Evolutionary conservation across 2,888 invertebrate species (phyloP).

Genomic region (Cyclophora punctaria): DNA sequence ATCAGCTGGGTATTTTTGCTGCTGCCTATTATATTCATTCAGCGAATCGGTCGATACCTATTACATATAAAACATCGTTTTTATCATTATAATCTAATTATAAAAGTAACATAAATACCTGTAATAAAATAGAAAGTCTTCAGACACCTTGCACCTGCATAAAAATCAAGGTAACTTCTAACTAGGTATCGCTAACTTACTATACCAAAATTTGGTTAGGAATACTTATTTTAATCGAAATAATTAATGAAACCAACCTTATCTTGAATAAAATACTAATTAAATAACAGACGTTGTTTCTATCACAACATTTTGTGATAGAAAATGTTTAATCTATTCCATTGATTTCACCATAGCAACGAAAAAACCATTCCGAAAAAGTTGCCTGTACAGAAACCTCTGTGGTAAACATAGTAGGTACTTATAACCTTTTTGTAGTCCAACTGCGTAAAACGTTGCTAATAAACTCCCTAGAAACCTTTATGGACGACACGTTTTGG

Average conservation of each 20-base stretch:
- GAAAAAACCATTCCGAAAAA: constrained; percentile 2
- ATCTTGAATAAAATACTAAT: constrained; percentile 17
- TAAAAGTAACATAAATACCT: too few relatives aligned
- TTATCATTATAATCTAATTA: too few relatives aligned
- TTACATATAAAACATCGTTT: too few relatives aligned
- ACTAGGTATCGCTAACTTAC: constrained; percentile 37
- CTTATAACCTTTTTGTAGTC: too few relatives aligned
- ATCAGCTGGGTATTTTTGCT: too few relatives aligned
- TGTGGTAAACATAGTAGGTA: constrained; percentile 3
- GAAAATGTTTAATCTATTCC: constrained; percentile 27
- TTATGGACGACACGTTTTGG: too few relatives aligned
- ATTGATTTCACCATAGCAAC: constrained; percentile 46
- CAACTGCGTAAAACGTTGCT: background rate
- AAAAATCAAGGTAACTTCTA: constrained; percentile 46
- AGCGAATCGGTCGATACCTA: too few relatives aligned
- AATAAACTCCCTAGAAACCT: background rate
- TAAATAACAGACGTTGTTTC: constrained; percentile 13
- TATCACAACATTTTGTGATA: constrained; percentile 15
- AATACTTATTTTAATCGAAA: constrained; percentile 16
- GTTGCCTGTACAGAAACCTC: too few relatives aligned
- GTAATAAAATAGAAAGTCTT: too few relatives aligned
- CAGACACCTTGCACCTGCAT: too few relatives aligned
- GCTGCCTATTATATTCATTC: too few relatives aligned
- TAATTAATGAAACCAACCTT: constrained; percentile 11
- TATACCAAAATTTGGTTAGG: background rate